Conservation (phyloP, 2,888 invertebrate species). For the Lypha dubia region DNA sequence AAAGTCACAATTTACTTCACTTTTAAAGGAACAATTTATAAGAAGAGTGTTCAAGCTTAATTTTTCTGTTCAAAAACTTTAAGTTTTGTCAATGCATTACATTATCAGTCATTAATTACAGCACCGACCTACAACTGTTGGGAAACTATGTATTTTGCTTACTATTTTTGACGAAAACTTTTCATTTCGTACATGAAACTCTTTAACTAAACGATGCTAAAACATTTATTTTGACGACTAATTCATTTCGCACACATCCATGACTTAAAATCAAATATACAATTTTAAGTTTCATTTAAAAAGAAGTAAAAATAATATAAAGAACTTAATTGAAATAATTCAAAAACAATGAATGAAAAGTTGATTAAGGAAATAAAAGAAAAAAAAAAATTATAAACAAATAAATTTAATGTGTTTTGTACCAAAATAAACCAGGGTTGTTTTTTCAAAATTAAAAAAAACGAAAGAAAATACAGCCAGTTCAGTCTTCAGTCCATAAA, state of each 20-base stretch:
- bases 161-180: neutral
- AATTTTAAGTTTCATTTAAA: slow-evolving; percentile 3
- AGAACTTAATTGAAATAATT: neutral
- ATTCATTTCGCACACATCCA: neutral
- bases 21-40: too few species aligned
- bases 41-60: too few species aligned
- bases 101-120: too few species aligned
- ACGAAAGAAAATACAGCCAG: neutral
- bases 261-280: neutral
- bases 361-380: neutral
- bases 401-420: neutral
- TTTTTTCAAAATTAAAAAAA: slow-evolving; percentile 8
- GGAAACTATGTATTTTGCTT: neutral
- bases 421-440: slow-evolving; percentile 40
- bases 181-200: neutral
- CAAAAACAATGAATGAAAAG: slow-evolving; percentile 15
- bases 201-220: neutral
- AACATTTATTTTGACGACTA: neutral
- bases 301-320: neutral
- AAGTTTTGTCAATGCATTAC: too few species aligned
- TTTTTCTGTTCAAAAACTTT: too few species aligned
- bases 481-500: slow-evolving; percentile 20
- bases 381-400: slow-evolving; percentile 6
- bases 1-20: too few species aligned
- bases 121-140: neutral